Conservation (phyloP, 2,113 vertebrate genomes). For the Rhombomys opimus region DNA sequence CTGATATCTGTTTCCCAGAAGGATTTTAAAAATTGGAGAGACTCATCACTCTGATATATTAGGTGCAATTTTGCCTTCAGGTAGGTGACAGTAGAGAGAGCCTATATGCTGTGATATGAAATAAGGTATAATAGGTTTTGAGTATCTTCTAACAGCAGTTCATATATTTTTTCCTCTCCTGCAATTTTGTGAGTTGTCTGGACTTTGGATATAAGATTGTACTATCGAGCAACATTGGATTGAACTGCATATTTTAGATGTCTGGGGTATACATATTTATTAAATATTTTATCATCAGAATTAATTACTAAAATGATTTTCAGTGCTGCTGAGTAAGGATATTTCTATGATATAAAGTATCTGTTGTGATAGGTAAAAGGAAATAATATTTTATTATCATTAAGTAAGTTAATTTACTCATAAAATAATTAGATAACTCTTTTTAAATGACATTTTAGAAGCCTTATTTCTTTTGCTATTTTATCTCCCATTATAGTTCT, state of each 20-base stretch:
- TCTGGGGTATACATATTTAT: not conserved
- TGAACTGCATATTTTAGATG: conserved; percentile 56
- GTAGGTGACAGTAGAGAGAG: conserved; percentile 56
- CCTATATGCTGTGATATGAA: conserved; percentile 35
- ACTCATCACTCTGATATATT: conserved; percentile 65
- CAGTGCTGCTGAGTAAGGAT: not conserved
- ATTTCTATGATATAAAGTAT: not conserved
- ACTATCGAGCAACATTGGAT: conserved; percentile 42
- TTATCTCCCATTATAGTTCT: not conserved
- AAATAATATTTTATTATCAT: conserved; percentile 10
- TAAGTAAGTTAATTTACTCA: not conserved
- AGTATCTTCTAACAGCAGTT: conserved; percentile 64
- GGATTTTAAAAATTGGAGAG: conserved; percentile 66
- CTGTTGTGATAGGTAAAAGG: not conserved
- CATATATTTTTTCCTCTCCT: conserved; percentile 10
- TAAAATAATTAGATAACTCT: not conserved
- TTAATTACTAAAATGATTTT: conserved; percentile 34
- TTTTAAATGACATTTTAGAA: not conserved
- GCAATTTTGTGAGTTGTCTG: conserved; percentile 57
- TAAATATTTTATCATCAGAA: conserved; percentile 9
- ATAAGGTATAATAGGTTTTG: conserved; percentile 67
- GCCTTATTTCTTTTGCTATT: not conserved
- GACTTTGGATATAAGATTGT: conserved; percentile 13
- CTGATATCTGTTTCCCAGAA: conserved; percentile 28
- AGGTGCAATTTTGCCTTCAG: conserved; percentile 68